Percentiles rank a stretch among this genome's conserved stretches.
These are phyloP conservation scores for Hirudinaria manillensis DNA, from an alignment of 2,888 invertebrate species.

Conservation along the genomic window DNA sequence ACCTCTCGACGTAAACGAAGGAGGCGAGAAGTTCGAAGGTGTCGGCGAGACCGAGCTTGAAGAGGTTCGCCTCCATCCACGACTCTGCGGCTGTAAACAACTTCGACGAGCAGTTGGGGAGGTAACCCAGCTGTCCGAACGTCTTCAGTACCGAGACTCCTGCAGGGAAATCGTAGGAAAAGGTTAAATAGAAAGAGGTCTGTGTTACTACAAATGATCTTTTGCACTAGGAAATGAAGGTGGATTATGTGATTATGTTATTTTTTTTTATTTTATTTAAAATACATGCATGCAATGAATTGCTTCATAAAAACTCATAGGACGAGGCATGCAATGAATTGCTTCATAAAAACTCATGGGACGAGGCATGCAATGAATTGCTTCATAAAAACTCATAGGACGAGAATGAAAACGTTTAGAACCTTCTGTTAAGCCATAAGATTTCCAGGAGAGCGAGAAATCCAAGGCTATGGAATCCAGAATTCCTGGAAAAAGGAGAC, in stretches of 20 bases:
- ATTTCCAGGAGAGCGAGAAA: conserved; percentile 48
- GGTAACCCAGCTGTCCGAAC: conserved; percentile 62
- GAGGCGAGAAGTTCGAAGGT: conserved; percentile 63
- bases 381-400: not conserved
- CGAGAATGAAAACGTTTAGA: too few relatives aligned
- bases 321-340: too few relatives aligned
- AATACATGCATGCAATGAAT: too few relatives aligned
- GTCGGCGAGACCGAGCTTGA: conserved; percentile 57
- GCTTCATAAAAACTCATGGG: too few relatives aligned
- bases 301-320: too few relatives aligned
- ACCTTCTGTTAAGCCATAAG: conserved; percentile 24
- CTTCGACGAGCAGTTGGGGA: conserved; percentile 56
- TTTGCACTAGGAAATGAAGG: not conserved
- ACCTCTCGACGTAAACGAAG: conserved; percentile 62
- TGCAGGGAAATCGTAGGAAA: not conserved
- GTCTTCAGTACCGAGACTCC: conserved; percentile 57
- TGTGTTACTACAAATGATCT: not conserved
- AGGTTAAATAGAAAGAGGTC: not conserved
- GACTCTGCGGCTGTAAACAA: conserved; percentile 63
- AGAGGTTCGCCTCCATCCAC: conserved; percentile 59
- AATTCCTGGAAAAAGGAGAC: conserved; percentile 60
- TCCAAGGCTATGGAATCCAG: conserved; percentile 61
- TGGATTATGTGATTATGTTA: not conserved
- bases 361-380: too few relatives aligned
- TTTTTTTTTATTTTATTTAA: not conserved